phyloP scores from a whole-genome alignment of 2,797 vertebrate genomes.

The Nothura maculosa region DNA sequence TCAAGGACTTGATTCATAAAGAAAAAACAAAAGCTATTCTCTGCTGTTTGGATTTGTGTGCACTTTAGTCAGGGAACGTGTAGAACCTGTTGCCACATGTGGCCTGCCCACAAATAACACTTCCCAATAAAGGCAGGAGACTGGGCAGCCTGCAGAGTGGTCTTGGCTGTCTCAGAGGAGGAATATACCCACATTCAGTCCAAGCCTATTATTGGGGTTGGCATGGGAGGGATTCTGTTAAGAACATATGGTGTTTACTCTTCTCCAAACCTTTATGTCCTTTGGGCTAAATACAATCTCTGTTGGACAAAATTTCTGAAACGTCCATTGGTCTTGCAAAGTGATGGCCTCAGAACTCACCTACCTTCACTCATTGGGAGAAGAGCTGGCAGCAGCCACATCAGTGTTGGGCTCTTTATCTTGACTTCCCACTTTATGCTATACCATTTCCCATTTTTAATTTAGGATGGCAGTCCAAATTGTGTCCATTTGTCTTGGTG shows the following conservation, averaged over 20 bases:
- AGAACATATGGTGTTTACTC: background rate
- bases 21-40: constrained; percentile 36
- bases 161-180: fast-evolving
- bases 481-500: background rate
- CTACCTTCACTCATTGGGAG: background rate
- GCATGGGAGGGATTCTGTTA: background rate
- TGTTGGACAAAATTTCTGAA: background rate
- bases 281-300: background rate
- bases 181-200: fast-evolving
- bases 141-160: fast-evolving
- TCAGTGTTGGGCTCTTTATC: background rate
- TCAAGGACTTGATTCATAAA: constrained; percentile 64
- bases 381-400: background rate
- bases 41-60: constrained; percentile 38
- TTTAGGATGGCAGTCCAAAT: background rate
- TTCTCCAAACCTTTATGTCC: background rate
- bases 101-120: background rate
- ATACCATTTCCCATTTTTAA: background rate
- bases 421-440: background rate
- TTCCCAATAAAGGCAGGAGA: fast-evolving
- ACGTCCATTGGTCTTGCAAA: background rate
- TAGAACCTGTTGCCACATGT: background rate
- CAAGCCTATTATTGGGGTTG: background rate
- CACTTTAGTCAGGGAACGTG: fast-evolving
- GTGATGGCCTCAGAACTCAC: background rate